A percentile compares a stretch with the other conserved stretches of the same genome.
Conservation (phyloP, 2,888 invertebrate genomes). For the Acleris cristana region DNA sequence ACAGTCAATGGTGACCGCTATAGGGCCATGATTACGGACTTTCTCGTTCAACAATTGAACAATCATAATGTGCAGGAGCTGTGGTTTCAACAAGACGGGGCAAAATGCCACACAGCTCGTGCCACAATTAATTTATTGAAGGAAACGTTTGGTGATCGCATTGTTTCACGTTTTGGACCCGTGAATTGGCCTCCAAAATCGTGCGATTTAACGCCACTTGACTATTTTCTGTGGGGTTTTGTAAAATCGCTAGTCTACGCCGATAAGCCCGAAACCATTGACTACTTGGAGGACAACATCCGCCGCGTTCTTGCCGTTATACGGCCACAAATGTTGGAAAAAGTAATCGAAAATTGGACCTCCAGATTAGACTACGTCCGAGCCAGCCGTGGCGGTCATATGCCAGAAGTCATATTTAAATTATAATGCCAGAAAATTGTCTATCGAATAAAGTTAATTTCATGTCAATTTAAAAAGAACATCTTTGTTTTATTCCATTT, state of each 20-base stretch:
- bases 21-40: too few relatives aligned
- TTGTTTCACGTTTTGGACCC: constrained; percentile 35
- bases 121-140: constrained; percentile 37
- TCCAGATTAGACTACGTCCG: constrained; percentile 29
- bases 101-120: too few relatives aligned
- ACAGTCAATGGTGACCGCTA: constrained; percentile 39
- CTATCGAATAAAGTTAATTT: constrained; percentile 3
- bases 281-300: too few relatives aligned
- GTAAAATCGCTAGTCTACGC: constrained; percentile 8
- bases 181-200: constrained; percentile 33
- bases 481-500: neutral
- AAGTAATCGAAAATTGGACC: too few relatives aligned
- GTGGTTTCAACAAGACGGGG: too few relatives aligned
- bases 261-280: too few relatives aligned
- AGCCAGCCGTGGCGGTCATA: constrained; percentile 43
- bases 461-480: constrained; percentile 1
- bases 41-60: too few relatives aligned
- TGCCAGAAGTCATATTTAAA: constrained; percentile 22
- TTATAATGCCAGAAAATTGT: constrained; percentile 37
- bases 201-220: too few relatives aligned
- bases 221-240: constrained; percentile 21
- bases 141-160: constrained; percentile 40
- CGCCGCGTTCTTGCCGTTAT: too few relatives aligned
- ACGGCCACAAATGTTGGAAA: too few relatives aligned
- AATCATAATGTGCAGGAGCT: too few relatives aligned